Base-by-base conservation (phyloP, 2,797 vertebrate species). In the Telmatherina bonti region DNA sequence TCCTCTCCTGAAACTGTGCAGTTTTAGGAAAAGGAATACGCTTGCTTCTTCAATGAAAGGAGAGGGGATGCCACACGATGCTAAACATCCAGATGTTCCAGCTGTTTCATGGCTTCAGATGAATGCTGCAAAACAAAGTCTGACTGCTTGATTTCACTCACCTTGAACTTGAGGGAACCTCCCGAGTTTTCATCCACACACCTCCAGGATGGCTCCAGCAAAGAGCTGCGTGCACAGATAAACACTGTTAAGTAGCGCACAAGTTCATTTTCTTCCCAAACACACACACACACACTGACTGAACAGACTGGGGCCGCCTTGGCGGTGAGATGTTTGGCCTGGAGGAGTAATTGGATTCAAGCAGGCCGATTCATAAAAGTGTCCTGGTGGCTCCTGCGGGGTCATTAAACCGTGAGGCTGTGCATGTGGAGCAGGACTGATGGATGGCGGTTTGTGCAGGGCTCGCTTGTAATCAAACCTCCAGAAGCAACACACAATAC, bases 141-240 rank as follows among this genome's bases (percentile, higher is more conserved):
- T 5, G 15, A 41, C 5, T 30, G 30, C 3, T 30, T 12, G 35
- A 36, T 36, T 36, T 41, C 2, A 62, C 85, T 91, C 62, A 99
- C 98, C 98, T 96, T 99, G 98, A 95, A 99, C 98, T 96, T 99
- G 98, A 84, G 98, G 98, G 97, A 99, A 99, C 96, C 98, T 94
- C 89, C 98, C 98, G 94, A 99, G 22, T 95, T 99, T 99, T 99
- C 98, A 99, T 99, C 98, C 98, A 89, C 98, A 99, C 73, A 99
- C 97, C 91, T 99, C 98, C 9, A 99, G 95, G 89, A 99, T 96
- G 90, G 98, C 98, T 76, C 98, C 98, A 43, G 97, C 92, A 77
- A 99, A 99, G 58, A 97, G 96, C 98, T 99, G 89, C 24, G 85
- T 51, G 69, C 26, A 88, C 33, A 86, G 62, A 87, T 74, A 77